Evolutionary conservation across 64 coral and sea anemone species (phyloP).

Genomic region (Montipora cactus): DNA sequence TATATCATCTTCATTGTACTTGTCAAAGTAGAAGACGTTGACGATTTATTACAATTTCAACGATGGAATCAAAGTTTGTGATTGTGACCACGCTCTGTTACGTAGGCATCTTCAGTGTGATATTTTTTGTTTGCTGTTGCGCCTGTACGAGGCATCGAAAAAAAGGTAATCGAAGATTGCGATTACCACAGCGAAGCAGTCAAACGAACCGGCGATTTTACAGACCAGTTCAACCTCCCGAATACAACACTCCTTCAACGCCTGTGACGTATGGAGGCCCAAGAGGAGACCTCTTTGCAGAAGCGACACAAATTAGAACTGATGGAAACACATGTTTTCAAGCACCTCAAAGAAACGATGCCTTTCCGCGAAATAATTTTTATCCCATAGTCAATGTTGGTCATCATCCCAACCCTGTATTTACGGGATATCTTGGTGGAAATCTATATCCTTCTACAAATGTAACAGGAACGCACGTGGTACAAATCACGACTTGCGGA

Average conservation of each 20-base stretch:
- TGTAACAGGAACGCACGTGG: slow-evolving; percentile 41
- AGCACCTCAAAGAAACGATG: background rate
- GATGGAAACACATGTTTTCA: background rate
- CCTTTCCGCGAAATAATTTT: background rate
- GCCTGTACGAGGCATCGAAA: slow-evolving; percentile 80
- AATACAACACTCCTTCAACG: slow-evolving; percentile 6
- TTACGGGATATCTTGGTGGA: slow-evolving; percentile 22
- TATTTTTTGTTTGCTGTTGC: slow-evolving; percentile 90
- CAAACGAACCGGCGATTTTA: slow-evolving; percentile 37
- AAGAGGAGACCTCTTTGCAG: slow-evolving; percentile 6
- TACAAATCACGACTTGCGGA: slow-evolving; percentile 57
- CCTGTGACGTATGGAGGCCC: background rate
- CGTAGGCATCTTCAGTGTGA: slow-evolving; percentile 72
- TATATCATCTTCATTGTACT: background rate
- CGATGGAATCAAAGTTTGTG: slow-evolving; percentile 83
- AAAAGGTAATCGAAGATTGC: slow-evolving; percentile 37
- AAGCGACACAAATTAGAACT: background rate
- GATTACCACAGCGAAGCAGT: slow-evolving; percentile 32
- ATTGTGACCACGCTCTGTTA: slow-evolving; percentile 89
- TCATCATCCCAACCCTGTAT: background rate
- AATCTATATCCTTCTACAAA: slow-evolving; percentile 47
- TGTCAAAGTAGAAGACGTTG: background rate
- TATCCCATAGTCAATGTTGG: slow-evolving; percentile 17
- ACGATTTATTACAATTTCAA: background rate
- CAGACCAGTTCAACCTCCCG: slow-evolving; percentile 8